Percentiles rank a stretch among this genome's conserved stretches.
These are phyloP conservation scores for Dromaius novaehollandiae DNA, from an alignment of 2,113 vertebrate genomes.

Conservation along the genomic window DNA sequence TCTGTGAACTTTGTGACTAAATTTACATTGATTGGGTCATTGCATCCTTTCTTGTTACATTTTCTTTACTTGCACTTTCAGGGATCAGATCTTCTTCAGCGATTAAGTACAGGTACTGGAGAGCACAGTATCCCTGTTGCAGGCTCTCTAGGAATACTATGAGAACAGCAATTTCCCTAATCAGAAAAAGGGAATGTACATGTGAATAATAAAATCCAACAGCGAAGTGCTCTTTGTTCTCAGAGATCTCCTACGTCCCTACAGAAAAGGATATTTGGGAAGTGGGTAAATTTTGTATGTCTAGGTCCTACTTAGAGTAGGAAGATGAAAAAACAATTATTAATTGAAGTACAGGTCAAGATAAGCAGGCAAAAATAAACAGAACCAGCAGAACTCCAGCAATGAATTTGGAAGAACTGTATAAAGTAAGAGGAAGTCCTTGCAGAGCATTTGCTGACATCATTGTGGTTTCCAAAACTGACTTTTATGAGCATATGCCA, in stretches of 20 bases:
- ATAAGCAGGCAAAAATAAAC: background rate
- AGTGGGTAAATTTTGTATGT: background rate
- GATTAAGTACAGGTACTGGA: background rate
- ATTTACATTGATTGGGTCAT: background rate
- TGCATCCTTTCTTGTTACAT: background rate
- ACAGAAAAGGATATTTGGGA: background rate
- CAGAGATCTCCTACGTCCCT: background rate
- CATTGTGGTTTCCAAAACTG: background rate
- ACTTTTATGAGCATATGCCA: accelerated
- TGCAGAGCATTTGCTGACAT: background rate
- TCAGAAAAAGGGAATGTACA: no score
- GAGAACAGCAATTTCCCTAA: background rate
- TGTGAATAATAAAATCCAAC: accelerated
- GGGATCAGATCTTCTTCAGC: no score
- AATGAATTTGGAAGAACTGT: background rate
- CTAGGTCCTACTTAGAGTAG: background rate
- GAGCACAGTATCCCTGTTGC: background rate
- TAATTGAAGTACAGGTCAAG: background rate
- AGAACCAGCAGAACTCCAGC: background rate
- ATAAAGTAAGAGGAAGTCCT: background rate
- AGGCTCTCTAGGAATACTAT: no score
- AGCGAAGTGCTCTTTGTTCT: background rate
- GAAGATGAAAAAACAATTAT: background rate
- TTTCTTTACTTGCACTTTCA: no score
- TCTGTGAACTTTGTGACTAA: background rate